Evolutionary conservation across 1,140 invertebrate genomes (phyloP), one percentile per base, ranked within the genome.

Genomic region (Anadara kagoshimensis): DNA sequence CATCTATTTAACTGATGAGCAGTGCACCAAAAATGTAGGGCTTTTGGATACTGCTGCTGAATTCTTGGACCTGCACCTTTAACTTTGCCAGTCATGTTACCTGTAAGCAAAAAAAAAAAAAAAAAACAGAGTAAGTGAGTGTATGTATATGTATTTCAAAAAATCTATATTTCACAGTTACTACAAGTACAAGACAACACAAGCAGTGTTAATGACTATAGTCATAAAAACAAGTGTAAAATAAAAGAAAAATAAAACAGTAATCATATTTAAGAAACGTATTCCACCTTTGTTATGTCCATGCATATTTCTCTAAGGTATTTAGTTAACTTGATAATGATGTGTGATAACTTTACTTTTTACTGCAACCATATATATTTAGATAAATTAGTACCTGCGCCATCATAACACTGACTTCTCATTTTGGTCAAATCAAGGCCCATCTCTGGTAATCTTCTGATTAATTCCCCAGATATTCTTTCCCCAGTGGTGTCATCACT

Each of bases 1-100:
- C 47, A 64, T 64, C 47, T 51, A 24, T 64, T 64, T 36, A 64
- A 29, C 49, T 51, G 47, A 51, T 64, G 62, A 29, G 47, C 8
- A 18, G 22, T 53, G 22, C 62, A 64, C 62, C 62, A 64, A 53
- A 64, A 64, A 18, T 20, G 62, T 24, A 64, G 29, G 10, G 45
- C 47, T 47, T 64, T 49, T 26, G 62, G 62, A n/a, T 24, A 64
- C 22, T 18, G 24, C 29, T 14, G 5, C 44, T 63, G 41, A 26
- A 63, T 63, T 20, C 61, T 7, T 36, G 26, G 62, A 43, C 26
- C 51, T 53, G 16, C 49, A 53, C 63, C 63, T 26, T 66, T 66
- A 26, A 54, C 26, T 26, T 47, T 47, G 2, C 63, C 49, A 53
- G 49, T 20, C 63, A 66, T 66, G 44, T 66, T 63, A 18, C 61